Base-by-base conservation (phyloP, 2,888 invertebrate species). In the Coelopa pilipes region DNA sequence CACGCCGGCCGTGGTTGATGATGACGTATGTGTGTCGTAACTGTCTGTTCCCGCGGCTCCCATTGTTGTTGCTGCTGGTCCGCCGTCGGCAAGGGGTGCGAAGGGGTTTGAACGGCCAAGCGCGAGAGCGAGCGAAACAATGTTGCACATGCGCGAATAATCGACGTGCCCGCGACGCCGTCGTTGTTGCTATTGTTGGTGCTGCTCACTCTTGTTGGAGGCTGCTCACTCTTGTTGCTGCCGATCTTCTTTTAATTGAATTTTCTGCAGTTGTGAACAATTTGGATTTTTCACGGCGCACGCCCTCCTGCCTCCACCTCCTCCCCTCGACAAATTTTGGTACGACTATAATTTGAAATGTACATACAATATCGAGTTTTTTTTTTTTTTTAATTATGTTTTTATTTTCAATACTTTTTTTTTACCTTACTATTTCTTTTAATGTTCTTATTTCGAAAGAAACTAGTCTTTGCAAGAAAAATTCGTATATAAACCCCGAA, bases 171-270 rank as follows among this genome's bases (percentile, higher is more conserved):
- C 34, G 34, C n/a, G n/a, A n/a, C n/a, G n/a, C 34, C 7, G 4
- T 34, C 7, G 34, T 7, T 34, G 34, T 34, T 53, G 34, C 17
- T 67, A 1, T 55, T 68, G 53, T 21, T 67, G 24, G 3, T 66
- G 50, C 17, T 67, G 34, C 7, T 34, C 7, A 34, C 7, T 34
- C 4, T 34, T 34, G 34, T 34, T 34, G 34, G 34, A 4, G 34
- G 34, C 34, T 7, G n/a, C n/a, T n/a, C n/a, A n/a, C n/a, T n/a
- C n/a, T n/a, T n/a, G 34, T 34, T 34, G 66, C 15, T 19, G 66
- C 50, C 50, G 66, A 67, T 68, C 21, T 53, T 15, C 45, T 65
- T 65, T 65, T 65, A 65, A 65, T 65, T 65, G 46, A 65, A 65
- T 65, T 45, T 65, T 68, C 34, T 55, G 53, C 55, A 17, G 67